Base-by-base conservation (phyloP, 2,888 invertebrate genomes). In the Phaedon cochleariae region DNA sequence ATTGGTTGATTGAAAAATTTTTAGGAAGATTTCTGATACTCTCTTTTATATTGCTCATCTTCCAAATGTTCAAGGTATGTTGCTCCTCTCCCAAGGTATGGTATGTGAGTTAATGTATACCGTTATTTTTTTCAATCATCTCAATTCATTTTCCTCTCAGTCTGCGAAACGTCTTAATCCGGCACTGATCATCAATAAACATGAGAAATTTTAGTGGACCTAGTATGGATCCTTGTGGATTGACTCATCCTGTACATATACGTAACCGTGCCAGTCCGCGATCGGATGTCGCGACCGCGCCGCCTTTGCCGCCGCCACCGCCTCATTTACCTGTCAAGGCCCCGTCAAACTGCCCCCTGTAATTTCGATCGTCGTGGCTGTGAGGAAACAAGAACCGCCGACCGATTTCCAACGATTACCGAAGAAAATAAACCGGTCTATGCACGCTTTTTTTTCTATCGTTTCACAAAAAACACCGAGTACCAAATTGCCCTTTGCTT, bases 301-400 rank as follows among this genome's bases (percentile, higher is more conserved):
- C 26, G 26, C 26, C 10, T n/a, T 6, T 6, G 41, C 41, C 41
- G 41, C 41, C 73, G 70, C 70, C 55, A 49, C 65, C 64, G 65
- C 73, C 80, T 79, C 79, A 82, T 82, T 81, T 81, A 74, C 76
- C 81, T 81, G 82, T 82, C 82, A 82, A 79, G 74, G 80, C 70
- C 78, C 75, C 79, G 77, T 82, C 82, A 82, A 79, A 77, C 75
- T 73, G 77, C 79, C 80, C 81, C 81, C 82, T 82, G 80, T 82
- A 81, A 82, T 82, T 82, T 79, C 53, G 75, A 1, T n/a, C 6
- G 41, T 15, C n/a, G n/a, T 41, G 26, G 26, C 26, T 26, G 4
- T 26, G 74, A 80, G 74, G 73, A 76, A 80, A 79, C 77, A 72
- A 75, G 75, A 75, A 75, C 72, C 74, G n/a, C 79, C 65, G 78